Percentiles rank a stretch among this genome's conserved stretches.
phyloP scores from a whole-genome alignment of 2,888 invertebrate genomes.

The Coremacera marginata region DNA sequence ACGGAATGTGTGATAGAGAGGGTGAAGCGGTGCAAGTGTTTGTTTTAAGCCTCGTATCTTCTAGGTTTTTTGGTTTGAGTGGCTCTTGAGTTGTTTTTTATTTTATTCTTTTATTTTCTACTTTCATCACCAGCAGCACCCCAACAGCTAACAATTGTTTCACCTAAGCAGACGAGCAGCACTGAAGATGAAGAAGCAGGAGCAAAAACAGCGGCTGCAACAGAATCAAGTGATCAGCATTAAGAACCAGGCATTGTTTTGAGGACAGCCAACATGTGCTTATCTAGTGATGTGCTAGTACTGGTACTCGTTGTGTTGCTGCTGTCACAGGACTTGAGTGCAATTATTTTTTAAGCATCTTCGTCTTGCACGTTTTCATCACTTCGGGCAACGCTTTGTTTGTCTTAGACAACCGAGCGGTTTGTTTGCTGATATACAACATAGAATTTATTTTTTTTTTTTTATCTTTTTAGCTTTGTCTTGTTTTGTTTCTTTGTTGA shows the following conservation, averaged over 20 bases:
- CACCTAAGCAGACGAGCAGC: background rate
- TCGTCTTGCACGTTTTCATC: slow-evolving; percentile 3
- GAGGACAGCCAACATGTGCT: slow-evolving; percentile 24
- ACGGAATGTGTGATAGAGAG: background rate
- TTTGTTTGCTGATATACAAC: background rate
- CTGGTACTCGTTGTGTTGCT: background rate
- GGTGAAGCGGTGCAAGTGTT: background rate
- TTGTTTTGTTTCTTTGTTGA: slow-evolving; percentile 9
- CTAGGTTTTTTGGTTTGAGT: slow-evolving; percentile 8
- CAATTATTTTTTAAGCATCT: slow-evolving; percentile 28
- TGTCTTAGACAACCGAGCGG: background rate
- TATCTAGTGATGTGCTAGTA: background rate
- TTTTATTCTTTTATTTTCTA: background rate
- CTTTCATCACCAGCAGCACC: background rate
- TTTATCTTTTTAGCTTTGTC: too few species aligned
- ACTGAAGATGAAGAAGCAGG: background rate
- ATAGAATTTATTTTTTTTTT: background rate
- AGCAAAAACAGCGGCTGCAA: background rate
- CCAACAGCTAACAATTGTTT: background rate
- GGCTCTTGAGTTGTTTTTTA: background rate
- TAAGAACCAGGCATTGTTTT: slow-evolving; percentile 17
- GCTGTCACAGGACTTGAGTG: slow-evolving; percentile 23
- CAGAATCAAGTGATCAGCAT: background rate
- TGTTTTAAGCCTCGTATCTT: background rate
- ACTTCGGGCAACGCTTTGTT: slow-evolving; percentile 2